phyloP scores from a whole-genome alignment of 2,113 vertebrate genomes.

The Morone chrysops region DNA sequence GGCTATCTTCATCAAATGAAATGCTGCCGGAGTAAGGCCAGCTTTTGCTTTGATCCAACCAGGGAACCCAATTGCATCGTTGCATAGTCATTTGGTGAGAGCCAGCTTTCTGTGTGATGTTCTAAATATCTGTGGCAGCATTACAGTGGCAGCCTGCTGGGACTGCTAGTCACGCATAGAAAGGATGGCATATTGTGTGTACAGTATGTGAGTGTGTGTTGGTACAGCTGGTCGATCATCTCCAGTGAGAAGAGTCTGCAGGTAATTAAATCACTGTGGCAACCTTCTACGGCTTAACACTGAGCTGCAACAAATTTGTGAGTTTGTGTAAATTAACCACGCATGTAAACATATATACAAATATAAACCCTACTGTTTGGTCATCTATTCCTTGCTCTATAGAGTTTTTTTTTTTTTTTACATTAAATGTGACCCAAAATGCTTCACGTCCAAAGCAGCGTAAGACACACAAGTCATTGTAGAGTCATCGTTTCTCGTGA shows the following conservation, averaged over 20 bases:
- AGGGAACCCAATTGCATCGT: background rate
- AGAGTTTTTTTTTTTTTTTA: background rate
- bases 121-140: slow-evolving; percentile 61
- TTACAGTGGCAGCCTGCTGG: slow-evolving; percentile 55
- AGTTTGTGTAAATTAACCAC: background rate
- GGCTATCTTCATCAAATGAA: slow-evolving; percentile 6
- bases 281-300: background rate
- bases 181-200: slow-evolving; percentile 38
- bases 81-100: slow-evolving; percentile 32
- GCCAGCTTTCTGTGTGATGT: slow-evolving; percentile 49
- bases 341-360: background rate
- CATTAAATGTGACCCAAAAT: slow-evolving; percentile 13
- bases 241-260: slow-evolving; percentile 1
- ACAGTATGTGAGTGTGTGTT: slow-evolving; percentile 17
- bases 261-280: slow-evolving; percentile 17
- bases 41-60: slow-evolving; percentile 51
- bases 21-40: slow-evolving; percentile 24
- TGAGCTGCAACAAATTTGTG: background rate
- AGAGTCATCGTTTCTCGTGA: slow-evolving; percentile 21
- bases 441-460: background rate
- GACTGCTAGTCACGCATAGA: slow-evolving; percentile 43
- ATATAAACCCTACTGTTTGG: background rate
- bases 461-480: background rate
- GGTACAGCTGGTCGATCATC: background rate
- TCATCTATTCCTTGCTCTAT: background rate